Evolutionary conservation across 2,797 vertebrate genomes (phyloP), one percentile per base, ranked within the genome.

Genomic region (Catharus ustulatus): DNA sequence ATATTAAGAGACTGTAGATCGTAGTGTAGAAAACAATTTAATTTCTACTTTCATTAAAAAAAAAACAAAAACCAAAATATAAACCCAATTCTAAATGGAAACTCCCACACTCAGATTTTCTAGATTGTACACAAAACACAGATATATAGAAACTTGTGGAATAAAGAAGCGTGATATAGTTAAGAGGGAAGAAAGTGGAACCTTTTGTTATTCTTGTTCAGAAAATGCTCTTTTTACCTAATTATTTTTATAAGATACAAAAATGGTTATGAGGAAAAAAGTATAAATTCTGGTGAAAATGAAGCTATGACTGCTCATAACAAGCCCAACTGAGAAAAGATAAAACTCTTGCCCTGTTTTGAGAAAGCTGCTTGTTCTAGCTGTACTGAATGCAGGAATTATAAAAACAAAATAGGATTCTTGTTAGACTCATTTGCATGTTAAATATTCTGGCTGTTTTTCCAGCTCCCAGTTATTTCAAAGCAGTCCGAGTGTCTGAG

Each of bases 321-420:
- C 26, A 49, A 69, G 48, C 6, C 38, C 15, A 72, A 26, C 45
- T 45, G 55, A 59, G 55, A 73, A 73, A 82, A 86, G 38, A 58
- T 32, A 63, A 61, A 89, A 23, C 58, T 63, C 67, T 58, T 14
- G 2, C 43, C 27, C 29, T 74, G n/a, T 89, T 90, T 88, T 90
- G 68, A 94, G 89, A 88, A 84, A 84, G 61, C 80, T 94, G 57
- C 68, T 94, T 93, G 29, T 96, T 87, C 68, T 86, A 54, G 82
- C 66, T 77, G 26, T 61, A 15, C 48, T 84, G 87, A 95, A 83
- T 84, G 38, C 54, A 75, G 64, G 74, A 92, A 96, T 96, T 95
- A 94, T 61, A 89, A 94, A 95, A 96, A 75, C 93, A 95, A 96
- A 97, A 91, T 88, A 86, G 95, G 79, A 84, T 93, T 95, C 91